Base-by-base conservation (phyloP, 2,888 invertebrate genomes). In the Tridacna gigas region DNA sequence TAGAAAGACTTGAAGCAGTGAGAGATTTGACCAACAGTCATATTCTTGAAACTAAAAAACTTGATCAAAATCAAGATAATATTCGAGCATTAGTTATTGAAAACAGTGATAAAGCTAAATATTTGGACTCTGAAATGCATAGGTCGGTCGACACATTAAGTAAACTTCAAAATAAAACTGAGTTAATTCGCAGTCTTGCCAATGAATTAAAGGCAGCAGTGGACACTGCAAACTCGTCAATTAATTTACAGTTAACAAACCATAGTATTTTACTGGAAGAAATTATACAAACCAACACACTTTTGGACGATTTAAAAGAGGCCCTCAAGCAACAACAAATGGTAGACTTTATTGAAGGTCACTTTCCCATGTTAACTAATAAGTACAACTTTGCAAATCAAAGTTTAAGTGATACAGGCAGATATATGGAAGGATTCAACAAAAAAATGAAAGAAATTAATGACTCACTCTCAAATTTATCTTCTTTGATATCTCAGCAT, bases 311-410 rank as follows among this genome's bases (percentile, higher is more conserved):
- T 4, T 25, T 28, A 28, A 61, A 74, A 61, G 60, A n/a, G 11
- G 61, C 37, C 12, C 22, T 74, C 4, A 74, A 74, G n/a, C 15
- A 74, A 20, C 81, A 77, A 28, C 79, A 82, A 74, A 84, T 84
- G 18, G 28, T 45, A 22, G 75, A 82, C 22, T 86, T 75, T 45
- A 80, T 86, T 13, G 74, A 80, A 67, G 60, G 74, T 25, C 63
- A 80, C 25, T 86, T 86, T 56, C 85, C 85, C 22, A 75, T 26
- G 22, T 48, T 86, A 2, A 28, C 80, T 15, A 74, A 82, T 22
- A 69, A 71, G 74, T 77, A 71, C 63, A 66, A 77, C n/a, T 22
- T 74, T 61, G 74, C 82, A 2, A 84, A 84, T 48, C 25, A 74
- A 20, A 76, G 79, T 9, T 22, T 84, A 9, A 73, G 13, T 63